These are phyloP conservation scores for Dusona sp. DNA, from an alignment of 2,888 invertebrate species.

Conservation along the genomic window DNA sequence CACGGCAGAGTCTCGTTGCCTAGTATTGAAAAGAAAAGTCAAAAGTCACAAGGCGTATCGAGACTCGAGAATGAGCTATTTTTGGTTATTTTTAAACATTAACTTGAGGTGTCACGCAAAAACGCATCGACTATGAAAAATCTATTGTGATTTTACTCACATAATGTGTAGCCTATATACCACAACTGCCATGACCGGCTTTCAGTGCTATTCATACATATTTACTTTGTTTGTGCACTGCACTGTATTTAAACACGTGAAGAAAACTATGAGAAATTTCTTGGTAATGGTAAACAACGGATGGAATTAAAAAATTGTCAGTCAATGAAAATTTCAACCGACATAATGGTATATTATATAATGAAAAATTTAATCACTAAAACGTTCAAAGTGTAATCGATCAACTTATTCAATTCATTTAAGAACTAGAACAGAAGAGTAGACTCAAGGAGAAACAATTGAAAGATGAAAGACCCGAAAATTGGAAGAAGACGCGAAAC, in stretches of 20 bases:
- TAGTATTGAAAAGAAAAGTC: no score
- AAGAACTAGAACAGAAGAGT: not conserved
- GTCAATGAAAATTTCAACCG: not conserved
- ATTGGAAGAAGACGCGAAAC: not conserved
- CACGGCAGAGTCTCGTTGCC: not conserved
- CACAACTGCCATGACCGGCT: no score
- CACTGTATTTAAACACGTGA: not conserved
- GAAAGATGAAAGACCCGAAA: constrained; percentile 22
- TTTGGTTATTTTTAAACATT: not conserved
- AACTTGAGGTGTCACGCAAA: no score
- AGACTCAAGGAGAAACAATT: not conserved
- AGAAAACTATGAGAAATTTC: not conserved
- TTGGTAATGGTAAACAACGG: not conserved
- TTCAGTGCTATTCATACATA: not conserved
- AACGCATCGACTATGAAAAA: no score
- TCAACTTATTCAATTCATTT: not conserved
- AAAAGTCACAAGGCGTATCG: no score
- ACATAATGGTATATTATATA: not conserved
- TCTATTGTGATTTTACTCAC: no score
- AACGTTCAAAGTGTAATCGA: not conserved
- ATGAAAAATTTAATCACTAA: not conserved
- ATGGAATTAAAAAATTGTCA: not conserved
- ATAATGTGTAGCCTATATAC: no score
- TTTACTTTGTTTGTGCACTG: not conserved
- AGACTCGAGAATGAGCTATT: no score